phyloP scores from a whole-genome alignment of 2,888 invertebrate genomes.

The Aphodius sticticus region DNA sequence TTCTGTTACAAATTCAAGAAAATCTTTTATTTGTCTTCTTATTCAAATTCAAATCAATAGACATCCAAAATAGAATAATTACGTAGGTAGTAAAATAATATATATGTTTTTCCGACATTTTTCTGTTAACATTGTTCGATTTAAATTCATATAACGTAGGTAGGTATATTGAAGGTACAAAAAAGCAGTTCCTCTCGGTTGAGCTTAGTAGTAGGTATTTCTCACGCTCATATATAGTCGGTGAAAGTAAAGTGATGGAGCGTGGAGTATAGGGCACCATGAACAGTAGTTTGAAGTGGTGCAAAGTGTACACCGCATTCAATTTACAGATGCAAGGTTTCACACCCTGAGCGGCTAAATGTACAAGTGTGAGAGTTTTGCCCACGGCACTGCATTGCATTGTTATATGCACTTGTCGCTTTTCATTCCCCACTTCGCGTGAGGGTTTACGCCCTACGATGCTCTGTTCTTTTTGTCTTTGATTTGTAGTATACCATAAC shows the following conservation, averaged over 20 bases:
- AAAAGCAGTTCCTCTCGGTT: too few species aligned
- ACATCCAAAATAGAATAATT: too few species aligned
- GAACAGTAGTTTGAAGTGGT: constrained; percentile 37
- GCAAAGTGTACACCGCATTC: constrained; percentile 37
- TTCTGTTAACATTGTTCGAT: too few species aligned
- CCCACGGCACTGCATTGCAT: constrained; percentile 47
- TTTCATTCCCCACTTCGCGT: constrained; percentile 30
- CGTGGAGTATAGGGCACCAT: not conserved
- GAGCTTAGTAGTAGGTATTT: not conserved
- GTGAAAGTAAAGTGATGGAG: not conserved
- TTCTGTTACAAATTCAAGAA: too few species aligned
- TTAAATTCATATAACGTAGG: too few species aligned
- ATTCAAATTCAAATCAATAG: too few species aligned
- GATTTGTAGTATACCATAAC: not conserved
- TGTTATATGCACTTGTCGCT: constrained; percentile 49
- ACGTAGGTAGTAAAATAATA: too few species aligned
- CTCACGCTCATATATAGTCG: not conserved
- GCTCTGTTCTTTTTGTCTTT: not conserved
- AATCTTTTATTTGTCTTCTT: too few species aligned
- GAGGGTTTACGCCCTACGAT: not conserved
- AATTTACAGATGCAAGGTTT: constrained; percentile 47
- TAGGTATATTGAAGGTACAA: too few species aligned
- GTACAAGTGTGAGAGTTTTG: constrained; percentile 48
- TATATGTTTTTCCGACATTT: too few species aligned
- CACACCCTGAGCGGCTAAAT: constrained; percentile 41